Conservation (phyloP, 2,113 vertebrate species). For the Xenopus borealis region DNA sequence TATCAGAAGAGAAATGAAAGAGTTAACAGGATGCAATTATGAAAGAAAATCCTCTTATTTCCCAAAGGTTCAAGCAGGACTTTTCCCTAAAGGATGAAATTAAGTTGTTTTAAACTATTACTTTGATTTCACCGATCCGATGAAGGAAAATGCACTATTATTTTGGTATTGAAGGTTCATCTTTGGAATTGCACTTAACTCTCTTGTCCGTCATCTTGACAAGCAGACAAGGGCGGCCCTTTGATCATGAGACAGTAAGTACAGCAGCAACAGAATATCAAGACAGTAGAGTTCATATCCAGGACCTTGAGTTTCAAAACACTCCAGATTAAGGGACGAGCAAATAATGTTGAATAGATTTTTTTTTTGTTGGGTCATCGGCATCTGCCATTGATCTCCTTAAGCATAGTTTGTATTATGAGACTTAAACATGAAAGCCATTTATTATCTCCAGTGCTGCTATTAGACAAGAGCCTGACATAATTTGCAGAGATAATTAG, state of each 20-base stretch:
- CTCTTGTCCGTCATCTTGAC: conserved; percentile 64
- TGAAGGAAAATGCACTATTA: conserved; percentile 62
- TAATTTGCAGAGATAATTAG: conserved; percentile 49
- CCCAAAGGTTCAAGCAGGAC: conserved; percentile 51
- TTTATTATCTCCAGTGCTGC: conserved; percentile 28
- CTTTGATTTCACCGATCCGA: conserved; percentile 66
- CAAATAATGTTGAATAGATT: conserved; percentile 1
- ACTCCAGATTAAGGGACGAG: conserved; percentile 19
- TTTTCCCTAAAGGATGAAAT: conserved; percentile 62
- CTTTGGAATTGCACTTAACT: conserved; percentile 52
- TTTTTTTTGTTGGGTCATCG: conserved; percentile 31
- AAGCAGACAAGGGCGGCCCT: conserved; percentile 56
- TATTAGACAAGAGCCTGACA: conserved; percentile 45
- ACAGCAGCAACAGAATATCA: conserved; percentile 51
- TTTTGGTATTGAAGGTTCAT: conserved; percentile 58
- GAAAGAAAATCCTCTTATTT: conserved; percentile 49
- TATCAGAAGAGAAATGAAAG: conserved; percentile 42
- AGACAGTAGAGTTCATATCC: conserved; percentile 50
- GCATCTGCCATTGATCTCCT: conserved; percentile 42
- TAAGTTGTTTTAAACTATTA: conserved; percentile 58
- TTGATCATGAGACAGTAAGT: conserved; percentile 61
- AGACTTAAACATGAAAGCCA: conserved; percentile 47
- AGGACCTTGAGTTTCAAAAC: conserved; percentile 36
- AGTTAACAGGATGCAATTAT: conserved; percentile 53
- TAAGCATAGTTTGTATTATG: conserved; percentile 29